Evolutionary conservation across 2,888 invertebrate species (phyloP).

Genomic region (Hofmannophila pseudospretella): DNA sequence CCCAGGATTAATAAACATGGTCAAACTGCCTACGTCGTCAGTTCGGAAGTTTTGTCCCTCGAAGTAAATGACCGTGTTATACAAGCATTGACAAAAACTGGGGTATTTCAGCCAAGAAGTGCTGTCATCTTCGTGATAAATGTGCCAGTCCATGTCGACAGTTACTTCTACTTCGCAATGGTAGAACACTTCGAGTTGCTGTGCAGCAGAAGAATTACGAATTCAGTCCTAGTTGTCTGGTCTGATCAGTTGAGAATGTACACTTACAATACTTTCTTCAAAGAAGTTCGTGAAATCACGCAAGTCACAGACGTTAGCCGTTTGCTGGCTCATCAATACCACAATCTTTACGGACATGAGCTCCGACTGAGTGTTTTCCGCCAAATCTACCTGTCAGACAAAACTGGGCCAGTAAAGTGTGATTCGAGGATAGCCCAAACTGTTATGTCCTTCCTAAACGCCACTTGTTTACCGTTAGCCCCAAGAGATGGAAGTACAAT

Average conservation of each 20-base stretch:
- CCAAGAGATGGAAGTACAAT: conserved; percentile 63
- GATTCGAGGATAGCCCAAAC: conserved; percentile 45
- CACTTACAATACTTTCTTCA: conserved; percentile 70
- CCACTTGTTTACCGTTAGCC: conserved; percentile 48
- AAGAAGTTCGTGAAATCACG: conserved; percentile 56
- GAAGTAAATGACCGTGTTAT: conserved; percentile 51
- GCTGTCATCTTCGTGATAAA: conserved; percentile 61
- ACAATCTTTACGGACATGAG: conserved; percentile 49
- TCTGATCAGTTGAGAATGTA: conserved; percentile 56
- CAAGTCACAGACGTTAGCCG: conserved; percentile 46
- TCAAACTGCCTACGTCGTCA: conserved; percentile 57
- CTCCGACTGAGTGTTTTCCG: conserved; percentile 56
- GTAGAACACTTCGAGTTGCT: conserved; percentile 66
- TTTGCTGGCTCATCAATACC: conserved; percentile 41
- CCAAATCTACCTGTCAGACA: conserved; percentile 46
- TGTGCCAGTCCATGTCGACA: conserved; percentile 38
- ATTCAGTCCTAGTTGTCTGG: conserved; percentile 59
- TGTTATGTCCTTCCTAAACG: conserved; percentile 52
- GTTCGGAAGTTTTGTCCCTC: conserved; percentile 44
- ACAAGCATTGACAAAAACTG: conserved; percentile 50
- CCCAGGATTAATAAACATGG: conserved; percentile 63
- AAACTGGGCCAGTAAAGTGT: conserved; percentile 45
- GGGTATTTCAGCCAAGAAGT: conserved; percentile 62
- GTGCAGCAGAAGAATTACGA: conserved; percentile 73
- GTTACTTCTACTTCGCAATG: conserved; percentile 55